These are phyloP conservation scores for Tiliacea aurago DNA, from an alignment of 2,888 invertebrate species.

Conservation along the genomic window DNA sequence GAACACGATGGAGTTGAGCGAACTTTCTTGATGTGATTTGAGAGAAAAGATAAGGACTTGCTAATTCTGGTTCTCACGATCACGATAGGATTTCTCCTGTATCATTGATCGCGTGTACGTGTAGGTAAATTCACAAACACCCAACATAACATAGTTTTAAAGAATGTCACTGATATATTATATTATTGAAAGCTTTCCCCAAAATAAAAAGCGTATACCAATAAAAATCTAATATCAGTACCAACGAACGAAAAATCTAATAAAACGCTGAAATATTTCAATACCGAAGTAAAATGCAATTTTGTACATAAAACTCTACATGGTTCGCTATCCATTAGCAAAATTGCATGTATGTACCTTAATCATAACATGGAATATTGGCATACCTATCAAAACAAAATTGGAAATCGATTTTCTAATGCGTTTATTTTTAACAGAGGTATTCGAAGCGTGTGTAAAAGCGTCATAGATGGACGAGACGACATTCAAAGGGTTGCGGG, in stretches of 20 bases:
- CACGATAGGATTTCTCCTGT: conserved; percentile 7
- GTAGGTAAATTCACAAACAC: background rate
- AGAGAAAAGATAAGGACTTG: conserved; percentile 17
- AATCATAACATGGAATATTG: conserved; percentile 31
- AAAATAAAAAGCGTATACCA: conserved; percentile 10
- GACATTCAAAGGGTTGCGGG: conserved; percentile 23
- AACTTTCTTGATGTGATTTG: conserved; percentile 27
- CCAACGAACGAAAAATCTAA: conserved; percentile 34
- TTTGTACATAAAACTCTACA: conserved; percentile 37
- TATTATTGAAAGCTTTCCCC: conserved; percentile 19
- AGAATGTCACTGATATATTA: background rate
- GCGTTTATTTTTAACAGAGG: conserved; percentile 18
- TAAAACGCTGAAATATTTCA: conserved; percentile 49
- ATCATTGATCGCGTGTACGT: background rate
- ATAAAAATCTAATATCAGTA: conserved; percentile 27
- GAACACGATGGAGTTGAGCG: conserved; percentile 30
- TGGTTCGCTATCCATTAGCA: conserved; percentile 34
- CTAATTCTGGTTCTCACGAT: conserved; percentile 15
- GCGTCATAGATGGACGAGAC: conserved; percentile 18
- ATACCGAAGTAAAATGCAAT: conserved; percentile 42
- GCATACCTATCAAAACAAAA: conserved; percentile 8
- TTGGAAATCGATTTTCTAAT: conserved; percentile 35
- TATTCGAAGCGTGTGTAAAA: conserved; percentile 4
- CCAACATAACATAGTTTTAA: background rate
- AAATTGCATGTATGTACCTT: conserved; percentile 39